Evolutionary conservation across 2,888 invertebrate genomes (phyloP), one percentile per base, ranked within the genome.

Genomic region (Entomobrya multifasciata): DNA sequence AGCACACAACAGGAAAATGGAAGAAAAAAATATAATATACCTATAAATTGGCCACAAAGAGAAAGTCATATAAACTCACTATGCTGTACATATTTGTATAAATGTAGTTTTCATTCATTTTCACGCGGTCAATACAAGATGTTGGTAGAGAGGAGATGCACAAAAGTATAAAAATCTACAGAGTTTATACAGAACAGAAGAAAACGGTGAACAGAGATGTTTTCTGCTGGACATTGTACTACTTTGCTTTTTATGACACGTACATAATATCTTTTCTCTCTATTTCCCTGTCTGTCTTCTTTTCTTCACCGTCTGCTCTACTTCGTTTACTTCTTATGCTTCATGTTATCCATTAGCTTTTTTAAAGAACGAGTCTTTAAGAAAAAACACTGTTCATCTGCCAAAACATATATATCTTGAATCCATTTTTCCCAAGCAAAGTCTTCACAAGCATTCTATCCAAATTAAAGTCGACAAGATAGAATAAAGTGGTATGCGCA

Each of bases 241-340:
- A 15, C 47, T 15, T 70, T 70, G 70, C 70, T 70, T 22, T 22
- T 70, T 44, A 70, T 41, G 70, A 41, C 70, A 70, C 70, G 25
- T 72, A 25, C 49, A 72, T 49, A 72, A 30, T 25, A 49, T 49
- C 47, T 27, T 72, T 74, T n/a, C 17, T n/a, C n/a, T 25, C 72
- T 41, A 41, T 67, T n/a, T 25, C 36, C 67, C 44, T 62, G 20
- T 57, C 22, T 22, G 11, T 22, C 25, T n/a, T 49, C 49, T n/a
- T 5, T 8, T 20, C 17, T 20, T 20, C 62, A 65, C n/a, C n/a
- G 13, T 17, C 8, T 3, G 20, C 17, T 57, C 4, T 57, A 25
- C 25, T 25, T n/a, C 22, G 20, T 13, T 8, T 15, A 8, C n/a
- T 13, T 55, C 20, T 55, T 57, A 0, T 25, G 15, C 20, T 55